Evolutionary conservation across 2,113 vertebrate genomes (phyloP), one percentile per base, ranked within the genome.

Genomic region (Leucoraja erinaceus): DNA sequence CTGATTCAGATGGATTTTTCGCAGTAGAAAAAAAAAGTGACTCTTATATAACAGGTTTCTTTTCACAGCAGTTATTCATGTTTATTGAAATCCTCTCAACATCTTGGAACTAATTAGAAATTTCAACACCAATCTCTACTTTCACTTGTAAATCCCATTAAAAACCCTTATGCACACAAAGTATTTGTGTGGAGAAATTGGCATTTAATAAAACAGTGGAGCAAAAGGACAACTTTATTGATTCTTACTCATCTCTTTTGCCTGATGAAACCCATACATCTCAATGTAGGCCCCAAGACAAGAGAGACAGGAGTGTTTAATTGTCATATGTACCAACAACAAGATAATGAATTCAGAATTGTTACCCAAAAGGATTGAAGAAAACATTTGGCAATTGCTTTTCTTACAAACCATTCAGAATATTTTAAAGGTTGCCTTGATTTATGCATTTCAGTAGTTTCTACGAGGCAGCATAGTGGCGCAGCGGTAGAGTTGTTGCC

Each of bases 41-140:
- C 38, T 31, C 31, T 88, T 86, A 28, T 25, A 63, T 63, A 5
- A 31, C 31, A 33, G 74, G 9, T 31, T 63, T 5, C 28, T 86
- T 63, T 88, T 88, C 28, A 28, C 1, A 18, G n/a, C 28, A 72
- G 47, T 47, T 91, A n/a, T 74, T 91, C 61, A 18, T 91, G 70
- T 91, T 91, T 47, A 72, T 74, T 70, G 9, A 91, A 91, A 90
- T n/a, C 31, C 31, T 38, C 66, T 90, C 88, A 86, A 61, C 90
- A 28, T 68, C 25, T 68, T 54, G 33, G 8, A 25, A 38, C 68
- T 74, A 72, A 91, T 72, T 91, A 47, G 33, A 90, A 90, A 38
- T 38, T 70, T 70, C 88, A 47, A 16, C 68, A 38, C 66, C 66
- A 28, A 63, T 70, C 8, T 90, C 66, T 72, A 38, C 18, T 11